Base-by-base conservation (phyloP, 2,888 invertebrate genomes). In the Scaeva pyrastri region DNA sequence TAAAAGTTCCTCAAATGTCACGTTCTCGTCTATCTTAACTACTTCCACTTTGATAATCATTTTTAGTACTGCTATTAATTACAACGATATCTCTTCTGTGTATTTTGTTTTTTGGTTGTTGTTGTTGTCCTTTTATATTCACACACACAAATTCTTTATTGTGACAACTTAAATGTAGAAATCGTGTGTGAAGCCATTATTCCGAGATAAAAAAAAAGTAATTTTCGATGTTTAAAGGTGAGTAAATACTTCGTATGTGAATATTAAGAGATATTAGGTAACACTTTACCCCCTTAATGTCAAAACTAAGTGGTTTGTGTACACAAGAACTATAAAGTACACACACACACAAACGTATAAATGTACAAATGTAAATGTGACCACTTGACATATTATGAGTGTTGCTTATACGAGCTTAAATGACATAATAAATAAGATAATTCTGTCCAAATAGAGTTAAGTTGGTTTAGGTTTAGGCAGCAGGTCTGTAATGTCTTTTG, bases 11-110 rank as follows among this genome's bases (percentile, higher is more conserved):
- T 39, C 21, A 68, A 71, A 56, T 43, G 41, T 71, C 71, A 71
- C 70, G 71, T 71, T 41, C 19, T 26, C 21, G 45, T 55, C 62
- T 55, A 31, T 45, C 58, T 50, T 21, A 66, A 60, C 77, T 66
- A 36, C 64, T 41, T 48, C 56, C 56, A 43, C 77, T 72, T 66
- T 77, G 43, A 72, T 60, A 77, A 45, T 77, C 66, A 60, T 55
- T 78, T 78, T 82, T 77, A 68, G 50, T 68, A 68, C 73, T 60
- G 19, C 72, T 31, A 52, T 62, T 50, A 66, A 52, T 43, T 45
- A 60, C 26, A 19, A 14, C 16, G 26, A 11, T 52, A 16, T 56
- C 64, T 77, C 16, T 36, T 58, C 12, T 36, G 14, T 41, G 41
- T 52, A 19, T 39, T 43, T 16, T 52, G n/a, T 41, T 21, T n/a